A percentile compares a stretch with the other conserved stretches of the same genome.
Evolutionary conservation across 2,797 vertebrate genomes (phyloP).

Genomic region (Fistularia commersonii): DNA sequence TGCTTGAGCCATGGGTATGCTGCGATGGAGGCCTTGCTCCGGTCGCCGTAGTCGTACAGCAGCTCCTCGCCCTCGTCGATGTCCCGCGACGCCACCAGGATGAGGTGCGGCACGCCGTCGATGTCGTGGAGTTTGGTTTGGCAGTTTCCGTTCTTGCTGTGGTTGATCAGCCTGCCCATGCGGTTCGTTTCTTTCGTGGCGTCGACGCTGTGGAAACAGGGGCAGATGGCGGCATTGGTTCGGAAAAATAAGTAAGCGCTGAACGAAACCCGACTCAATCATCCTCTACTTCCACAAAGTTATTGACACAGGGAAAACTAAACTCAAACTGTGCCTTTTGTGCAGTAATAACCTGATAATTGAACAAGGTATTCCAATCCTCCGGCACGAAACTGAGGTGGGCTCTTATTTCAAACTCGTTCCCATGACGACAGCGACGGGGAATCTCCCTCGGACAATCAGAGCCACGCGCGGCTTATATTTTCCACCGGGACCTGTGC

Average conservation of each 20-base stretch:
- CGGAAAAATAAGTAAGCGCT: not conserved
- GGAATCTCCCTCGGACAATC: too few species aligned
- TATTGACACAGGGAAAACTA: too few species aligned
- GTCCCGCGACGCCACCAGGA: conserved; percentile 90
- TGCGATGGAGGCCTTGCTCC: conserved; percentile 90
- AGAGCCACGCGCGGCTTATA: too few species aligned
- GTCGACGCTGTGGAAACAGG: conserved; percentile 79
- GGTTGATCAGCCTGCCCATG: conserved; percentile 90
- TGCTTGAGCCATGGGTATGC: conserved; percentile 97
- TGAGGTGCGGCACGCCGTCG: conserved; percentile 88
- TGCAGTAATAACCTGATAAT: too few species aligned
- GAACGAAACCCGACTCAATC: not conserved
- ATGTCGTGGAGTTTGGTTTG: conserved; percentile 97
- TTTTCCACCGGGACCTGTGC: too few species aligned
- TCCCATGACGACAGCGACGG: too few species aligned
- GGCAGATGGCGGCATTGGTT: too few species aligned
- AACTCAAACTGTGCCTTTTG: too few species aligned
- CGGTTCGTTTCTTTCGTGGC: conserved; percentile 89
- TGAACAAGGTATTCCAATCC: too few species aligned
- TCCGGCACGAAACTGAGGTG: too few species aligned
- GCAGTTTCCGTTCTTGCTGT: conserved; percentile 97
- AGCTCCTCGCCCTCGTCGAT: conserved; percentile 90
- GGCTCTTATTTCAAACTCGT: too few species aligned
- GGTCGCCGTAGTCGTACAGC: conserved; percentile 95
- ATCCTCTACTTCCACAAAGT: too few species aligned